Percentiles rank a stretch among this genome's conserved stretches.
phyloP scores from a whole-genome alignment of 2,113 vertebrate genomes.

The Pao palembangensis region DNA sequence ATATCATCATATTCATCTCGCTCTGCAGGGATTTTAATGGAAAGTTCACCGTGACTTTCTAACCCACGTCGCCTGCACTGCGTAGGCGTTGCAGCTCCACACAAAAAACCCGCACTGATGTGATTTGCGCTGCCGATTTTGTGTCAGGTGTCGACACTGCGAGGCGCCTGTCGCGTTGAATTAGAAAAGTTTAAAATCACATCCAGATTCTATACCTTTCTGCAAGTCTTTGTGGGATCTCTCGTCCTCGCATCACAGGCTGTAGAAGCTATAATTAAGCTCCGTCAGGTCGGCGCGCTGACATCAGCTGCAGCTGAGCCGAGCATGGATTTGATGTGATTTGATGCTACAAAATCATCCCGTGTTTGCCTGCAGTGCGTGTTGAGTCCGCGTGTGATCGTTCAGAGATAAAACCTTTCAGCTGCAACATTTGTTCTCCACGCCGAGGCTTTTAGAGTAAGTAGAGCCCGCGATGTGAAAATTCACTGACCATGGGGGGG shows the following conservation, averaged over 20 bases:
- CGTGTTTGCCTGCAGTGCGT: background rate
- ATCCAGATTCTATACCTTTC: background rate
- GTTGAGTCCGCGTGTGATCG: background rate
- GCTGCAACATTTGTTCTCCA: slow-evolving; percentile 8
- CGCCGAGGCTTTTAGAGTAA: slow-evolving; percentile 18
- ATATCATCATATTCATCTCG: no score
- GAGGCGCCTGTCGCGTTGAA: no score
- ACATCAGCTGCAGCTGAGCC: slow-evolving; percentile 20
- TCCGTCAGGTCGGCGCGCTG: slow-evolving; percentile 26
- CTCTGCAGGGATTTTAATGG: no score
- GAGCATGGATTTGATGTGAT: slow-evolving; percentile 15
- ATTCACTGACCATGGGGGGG: slow-evolving; percentile 41
- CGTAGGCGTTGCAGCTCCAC: no score
- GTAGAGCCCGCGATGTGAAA: slow-evolving; percentile 17
- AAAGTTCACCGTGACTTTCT: no score
- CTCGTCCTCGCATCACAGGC: slow-evolving; percentile 4
- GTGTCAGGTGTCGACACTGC: no score
- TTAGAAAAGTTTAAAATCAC: no score
- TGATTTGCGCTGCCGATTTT: no score
- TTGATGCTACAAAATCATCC: slow-evolving; percentile 26
- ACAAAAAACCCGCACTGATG: no score
- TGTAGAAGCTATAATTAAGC: slow-evolving; percentile 51
- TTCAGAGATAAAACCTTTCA: background rate
- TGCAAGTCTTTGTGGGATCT: slow-evolving; percentile 5
- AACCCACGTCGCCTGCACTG: no score